Base-by-base conservation (phyloP, 2,113 vertebrate genomes). In the Cyanistes caeruleus region DNA sequence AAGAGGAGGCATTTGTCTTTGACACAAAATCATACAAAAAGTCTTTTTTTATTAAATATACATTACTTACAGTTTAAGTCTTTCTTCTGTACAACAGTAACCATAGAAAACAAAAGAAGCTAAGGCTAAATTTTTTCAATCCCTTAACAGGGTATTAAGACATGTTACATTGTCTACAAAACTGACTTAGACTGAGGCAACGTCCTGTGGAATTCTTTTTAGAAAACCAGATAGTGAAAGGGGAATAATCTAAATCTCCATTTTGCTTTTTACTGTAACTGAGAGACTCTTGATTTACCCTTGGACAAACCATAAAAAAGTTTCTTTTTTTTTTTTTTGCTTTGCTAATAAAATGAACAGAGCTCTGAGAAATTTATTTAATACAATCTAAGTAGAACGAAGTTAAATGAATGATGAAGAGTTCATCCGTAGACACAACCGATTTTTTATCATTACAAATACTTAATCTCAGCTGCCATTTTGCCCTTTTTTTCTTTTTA, bases 11-110 rank as follows among this genome's bases (percentile, higher is more conserved):
- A 95, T 87, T 96, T 95, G 74, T 98, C 93, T 98, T 98, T 87
- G 95, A 98, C 98, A 98, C 97, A 98, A 98, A 98, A 98, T 98
- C 97, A 98, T 98, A 99, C 98, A 98, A 98, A 98, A 98, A 82
- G 95, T 97, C 92, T 98, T 92, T 98, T 98, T 99, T 98, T 99
- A 99, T 98, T 99, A 99, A 99, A 99, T 99, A 99, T 98, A 98
- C 98, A 98, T 95, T 98, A 99, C 98, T 98, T 98, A 99, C 98
- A 99, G 97, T 97, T 98, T 98, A 98, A 97, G 95, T 98, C 93
- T 97, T 98, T 97, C 92, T 95, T 97, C 97, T 99, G 98, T 99
- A 99, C 98, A 99, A 98, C 98, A 98, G 95, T 97, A 98, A 98
- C 97, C 97, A 98, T 98, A 99, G 96, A 99, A 99, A 99, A 99